Conservation (phyloP, 2,113 vertebrate species). For the Tichodroma muraria region DNA sequence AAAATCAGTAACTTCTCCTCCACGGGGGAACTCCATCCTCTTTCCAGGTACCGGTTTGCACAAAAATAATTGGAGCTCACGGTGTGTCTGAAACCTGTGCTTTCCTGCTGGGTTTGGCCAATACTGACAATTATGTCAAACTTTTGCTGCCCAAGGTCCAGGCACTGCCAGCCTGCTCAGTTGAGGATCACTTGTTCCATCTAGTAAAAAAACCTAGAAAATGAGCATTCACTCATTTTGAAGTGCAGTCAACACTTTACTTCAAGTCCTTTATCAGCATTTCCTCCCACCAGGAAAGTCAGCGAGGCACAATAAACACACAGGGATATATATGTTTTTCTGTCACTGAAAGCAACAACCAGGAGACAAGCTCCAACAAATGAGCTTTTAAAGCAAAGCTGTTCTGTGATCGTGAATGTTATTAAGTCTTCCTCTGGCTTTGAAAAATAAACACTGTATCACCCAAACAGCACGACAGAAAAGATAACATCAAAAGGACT, state of each 20-base stretch:
- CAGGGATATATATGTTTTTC: neutral
- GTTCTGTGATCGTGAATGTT: neutral
- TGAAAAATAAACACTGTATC: neutral
- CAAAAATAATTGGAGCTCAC: neutral
- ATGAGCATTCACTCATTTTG: neutral
- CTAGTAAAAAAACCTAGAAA: neutral
- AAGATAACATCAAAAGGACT: neutral
- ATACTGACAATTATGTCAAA: neutral
- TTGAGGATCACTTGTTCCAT: neutral
- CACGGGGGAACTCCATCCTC: neutral
- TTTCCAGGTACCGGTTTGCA: neutral
- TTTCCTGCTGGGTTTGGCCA: neutral
- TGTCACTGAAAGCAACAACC: neutral
- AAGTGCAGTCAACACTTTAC: neutral
- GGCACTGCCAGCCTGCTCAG: neutral
- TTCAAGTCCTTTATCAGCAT: neutral
- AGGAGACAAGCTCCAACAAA: conserved; percentile 7
- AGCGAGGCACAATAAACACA: neutral
- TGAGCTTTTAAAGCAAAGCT: conserved; percentile 30
- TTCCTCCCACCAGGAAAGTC: neutral
- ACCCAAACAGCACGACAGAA: neutral
- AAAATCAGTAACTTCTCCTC: neutral
- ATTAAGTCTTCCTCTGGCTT: neutral
- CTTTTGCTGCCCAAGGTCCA: neutral
- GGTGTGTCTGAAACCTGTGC: neutral